phyloP scores from a whole-genome alignment of 1,140 invertebrate genomes.

The Megathymus violae region DNA sequence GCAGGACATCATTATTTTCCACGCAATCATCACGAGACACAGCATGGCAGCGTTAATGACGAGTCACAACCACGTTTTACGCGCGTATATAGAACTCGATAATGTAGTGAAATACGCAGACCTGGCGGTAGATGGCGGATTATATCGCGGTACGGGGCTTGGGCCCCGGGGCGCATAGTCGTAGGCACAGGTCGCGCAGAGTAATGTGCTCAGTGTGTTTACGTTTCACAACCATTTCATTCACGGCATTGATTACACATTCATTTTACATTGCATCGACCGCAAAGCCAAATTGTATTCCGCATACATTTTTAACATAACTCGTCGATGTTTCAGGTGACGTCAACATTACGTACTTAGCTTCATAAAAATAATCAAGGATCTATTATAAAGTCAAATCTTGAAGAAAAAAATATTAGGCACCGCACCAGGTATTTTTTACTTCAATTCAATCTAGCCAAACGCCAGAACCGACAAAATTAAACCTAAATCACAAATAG shows the following conservation, averaged over 20 bases:
- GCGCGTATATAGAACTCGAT: too few relatives aligned
- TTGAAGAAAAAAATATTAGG: too few relatives aligned
- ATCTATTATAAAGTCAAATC: too few relatives aligned
- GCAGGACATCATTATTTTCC: neutral
- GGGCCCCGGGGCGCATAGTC: constrained; percentile 24
- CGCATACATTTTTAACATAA: too few relatives aligned
- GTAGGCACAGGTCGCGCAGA: constrained; percentile 47
- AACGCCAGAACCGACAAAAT: neutral
- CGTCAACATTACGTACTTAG: too few relatives aligned
- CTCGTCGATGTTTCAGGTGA: too few relatives aligned
- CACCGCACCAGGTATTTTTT: neutral
- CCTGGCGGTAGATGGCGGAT: too few relatives aligned
- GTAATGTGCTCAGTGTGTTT: constrained; percentile 55
- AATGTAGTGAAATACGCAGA: too few relatives aligned
- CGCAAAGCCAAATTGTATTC: too few relatives aligned
- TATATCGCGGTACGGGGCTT: too few relatives aligned
- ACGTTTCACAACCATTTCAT: constrained; percentile 62
- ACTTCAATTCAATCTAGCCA: neutral
- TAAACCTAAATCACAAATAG: neutral
- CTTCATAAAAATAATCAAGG: too few relatives aligned
- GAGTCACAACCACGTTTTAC: too few relatives aligned
- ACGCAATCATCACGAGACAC: neutral
- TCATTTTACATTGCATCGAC: neutral
- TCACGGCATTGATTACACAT: constrained; percentile 47
- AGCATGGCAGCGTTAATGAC: neutral